Base-by-base conservation (phyloP, 2,888 invertebrate genomes). In the Gortyna flavago region DNA sequence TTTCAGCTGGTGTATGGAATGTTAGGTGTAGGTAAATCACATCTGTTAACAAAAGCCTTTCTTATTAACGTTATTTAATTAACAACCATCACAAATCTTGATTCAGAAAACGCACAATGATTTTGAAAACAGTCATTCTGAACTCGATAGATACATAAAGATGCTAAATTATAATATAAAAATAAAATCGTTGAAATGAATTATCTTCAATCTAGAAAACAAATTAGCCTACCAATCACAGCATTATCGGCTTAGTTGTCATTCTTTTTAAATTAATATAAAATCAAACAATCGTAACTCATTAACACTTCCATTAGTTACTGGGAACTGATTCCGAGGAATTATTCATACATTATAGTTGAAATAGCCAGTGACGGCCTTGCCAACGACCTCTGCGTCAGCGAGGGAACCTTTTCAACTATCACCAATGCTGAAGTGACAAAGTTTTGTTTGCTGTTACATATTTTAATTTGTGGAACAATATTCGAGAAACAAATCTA, bases 381-480 rank as follows among this genome's bases (percentile, higher is more conserved):
- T 94, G 93, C 89, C 29, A 86, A 88, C 92, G 93, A 89, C 95
- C 95, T 95, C 92, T 92, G 85, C 89, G 89, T 90, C 91, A 91
- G 88, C 85, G 75, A 80, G 84, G 86, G 89, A 91, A 92, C 91
- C 90, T 92, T 91, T 92, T 90, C 88, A 90, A 94, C 93, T 93
- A 92, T 94, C 93, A 91, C 93, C 84, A 77, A 62, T n/a, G 72
- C 81, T 82, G 7, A 16, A 54, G 9, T 7, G 57, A 84, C 83
- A 68, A 87, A 75, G 29, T 78, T 85, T 41, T 57, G 59, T 71
- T 66, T 78, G 67, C 78, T 41, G 57, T 71, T 79, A 51, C 13
- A 57, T 68, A 82, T 66, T 80, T 66, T 35, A 5, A 35, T 18
- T 32, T 41, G n/a, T 13, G 6, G 48, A 59, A 32, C 61, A 73